These are phyloP conservation scores for human DNA, from an alignment of 2,113 vertebrate genomes.

Conservation along the genomic window DNA sequence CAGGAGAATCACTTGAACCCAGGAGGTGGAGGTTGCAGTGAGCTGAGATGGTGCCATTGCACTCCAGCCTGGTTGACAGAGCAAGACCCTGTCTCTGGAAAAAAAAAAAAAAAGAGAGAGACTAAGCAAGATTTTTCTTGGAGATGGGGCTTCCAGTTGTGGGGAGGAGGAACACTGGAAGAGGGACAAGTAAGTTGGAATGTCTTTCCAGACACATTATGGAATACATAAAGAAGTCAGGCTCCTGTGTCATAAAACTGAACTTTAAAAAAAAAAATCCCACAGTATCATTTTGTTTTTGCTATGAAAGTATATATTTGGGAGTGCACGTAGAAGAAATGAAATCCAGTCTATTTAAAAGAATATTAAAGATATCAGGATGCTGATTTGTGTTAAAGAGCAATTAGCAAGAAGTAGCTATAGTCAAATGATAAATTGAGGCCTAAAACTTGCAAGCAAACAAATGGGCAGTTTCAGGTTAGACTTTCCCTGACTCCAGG, in stretches of 20 bases:
- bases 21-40: no score
- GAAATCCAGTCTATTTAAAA: neutral
- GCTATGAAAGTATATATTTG: neutral
- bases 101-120: neutral
- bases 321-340: neutral
- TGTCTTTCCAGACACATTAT: neutral
- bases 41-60: no score
- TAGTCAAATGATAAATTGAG: neutral
- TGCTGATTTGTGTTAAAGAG: neutral
- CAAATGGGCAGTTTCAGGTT: neutral
- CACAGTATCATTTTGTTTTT: neutral
- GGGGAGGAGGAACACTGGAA: neutral
- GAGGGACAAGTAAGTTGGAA: neutral
- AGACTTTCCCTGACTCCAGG: neutral
- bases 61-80: no score
- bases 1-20: no score
- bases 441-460: neutral
- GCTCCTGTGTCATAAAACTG: neutral
- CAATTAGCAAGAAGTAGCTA: neutral
- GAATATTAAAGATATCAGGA: neutral
- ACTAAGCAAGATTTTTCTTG: neutral
- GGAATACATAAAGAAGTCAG: neutral
- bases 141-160: neutral
- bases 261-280: neutral
- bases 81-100: no score